A percentile compares a stretch with the other conserved stretches of the same genome.
Evolutionary conservation across 2,888 invertebrate genomes (phyloP).

Genomic region (Rhingia rostrata): DNA sequence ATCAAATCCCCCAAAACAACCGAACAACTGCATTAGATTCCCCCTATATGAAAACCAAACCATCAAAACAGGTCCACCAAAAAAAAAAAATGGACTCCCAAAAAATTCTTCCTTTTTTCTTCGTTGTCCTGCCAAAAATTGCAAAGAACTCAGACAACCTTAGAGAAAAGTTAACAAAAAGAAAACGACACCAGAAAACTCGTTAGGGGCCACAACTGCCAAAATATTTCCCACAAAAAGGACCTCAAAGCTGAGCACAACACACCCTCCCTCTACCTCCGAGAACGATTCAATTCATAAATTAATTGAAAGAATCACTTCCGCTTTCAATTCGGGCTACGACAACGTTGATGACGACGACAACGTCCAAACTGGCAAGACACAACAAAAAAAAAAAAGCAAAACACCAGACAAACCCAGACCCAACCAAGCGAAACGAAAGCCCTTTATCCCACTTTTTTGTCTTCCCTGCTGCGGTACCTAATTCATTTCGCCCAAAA

Average conservation of each 20-base stretch:
- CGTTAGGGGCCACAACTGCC: conserved; percentile 60
- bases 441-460: conserved; percentile 56
- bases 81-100: conserved; percentile 8
- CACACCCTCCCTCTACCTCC: conserved; percentile 19
- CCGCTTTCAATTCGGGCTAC: conserved; percentile 67
- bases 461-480: conserved; percentile 56
- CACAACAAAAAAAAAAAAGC: conserved; percentile 16
- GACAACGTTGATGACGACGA: conserved; percentile 43
- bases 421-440: conserved; percentile 52
- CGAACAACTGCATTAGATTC: conserved; percentile 35
- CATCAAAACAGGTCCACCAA: background rate
- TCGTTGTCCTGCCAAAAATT: background rate
- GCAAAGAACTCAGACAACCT: conserved; percentile 2
- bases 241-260: conserved; percentile 77
- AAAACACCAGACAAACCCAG: conserved; percentile 13
- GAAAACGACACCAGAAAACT: conserved; percentile 49
- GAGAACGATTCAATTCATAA: conserved; percentile 63
- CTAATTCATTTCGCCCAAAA: conserved; percentile 48
- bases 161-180: conserved; percentile 20
- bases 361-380: conserved; percentile 28
- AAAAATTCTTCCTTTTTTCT: conserved; percentile 7
- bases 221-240: conserved; percentile 47
- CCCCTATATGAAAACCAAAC: background rate
- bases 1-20: conserved; percentile 22
- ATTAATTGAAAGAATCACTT: conserved; percentile 74